Conservation (phyloP, 2,113 vertebrate genomes). For the Leptobrachium ailaonicum region DNA sequence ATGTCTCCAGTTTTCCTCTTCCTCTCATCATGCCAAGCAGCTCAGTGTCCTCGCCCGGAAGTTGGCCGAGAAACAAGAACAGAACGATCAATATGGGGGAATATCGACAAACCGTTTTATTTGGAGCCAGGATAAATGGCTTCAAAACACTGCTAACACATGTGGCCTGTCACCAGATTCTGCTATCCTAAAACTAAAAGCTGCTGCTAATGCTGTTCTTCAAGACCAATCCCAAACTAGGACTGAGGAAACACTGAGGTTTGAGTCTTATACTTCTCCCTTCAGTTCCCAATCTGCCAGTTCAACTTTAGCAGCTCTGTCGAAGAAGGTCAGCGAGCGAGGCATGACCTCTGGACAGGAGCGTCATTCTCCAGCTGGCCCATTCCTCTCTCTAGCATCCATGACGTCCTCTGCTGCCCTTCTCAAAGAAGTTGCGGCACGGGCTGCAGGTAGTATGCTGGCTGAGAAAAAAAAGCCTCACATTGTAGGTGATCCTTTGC, state of each 20-base stretch:
- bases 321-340: conserved; percentile 98
- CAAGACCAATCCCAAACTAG: conserved; percentile 89
- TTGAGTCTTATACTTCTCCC: conserved; percentile 92
- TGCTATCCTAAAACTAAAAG: conserved; percentile 96
- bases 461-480: conserved; percentile 87
- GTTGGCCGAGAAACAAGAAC: conserved; percentile 84
- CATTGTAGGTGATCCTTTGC: conserved; percentile 82
- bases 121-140: conserved; percentile 95
- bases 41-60: conserved; percentile 93
- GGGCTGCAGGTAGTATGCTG: conserved; percentile 91
- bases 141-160: conserved; percentile 77
- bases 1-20: conserved; percentile 82
- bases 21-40: conserved; percentile 93
- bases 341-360: conserved; percentile 83
- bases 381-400: conserved; percentile 94
- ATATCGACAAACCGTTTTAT: conserved; percentile 78
- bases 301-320: conserved; percentile 93
- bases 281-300: conserved; percentile 97
- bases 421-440: conserved; percentile 95
- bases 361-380: conserved; percentile 82
- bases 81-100: conserved; percentile 73
- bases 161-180: conserved; percentile 93
- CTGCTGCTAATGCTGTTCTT: conserved; percentile 92
- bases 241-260: conserved; percentile 86
- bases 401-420: conserved; percentile 97